A percentile compares a stretch with the other conserved stretches of the same genome.
phyloP scores from a whole-genome alignment of 2,113 vertebrate genomes.

The Nothoprocta pentlandii region DNA sequence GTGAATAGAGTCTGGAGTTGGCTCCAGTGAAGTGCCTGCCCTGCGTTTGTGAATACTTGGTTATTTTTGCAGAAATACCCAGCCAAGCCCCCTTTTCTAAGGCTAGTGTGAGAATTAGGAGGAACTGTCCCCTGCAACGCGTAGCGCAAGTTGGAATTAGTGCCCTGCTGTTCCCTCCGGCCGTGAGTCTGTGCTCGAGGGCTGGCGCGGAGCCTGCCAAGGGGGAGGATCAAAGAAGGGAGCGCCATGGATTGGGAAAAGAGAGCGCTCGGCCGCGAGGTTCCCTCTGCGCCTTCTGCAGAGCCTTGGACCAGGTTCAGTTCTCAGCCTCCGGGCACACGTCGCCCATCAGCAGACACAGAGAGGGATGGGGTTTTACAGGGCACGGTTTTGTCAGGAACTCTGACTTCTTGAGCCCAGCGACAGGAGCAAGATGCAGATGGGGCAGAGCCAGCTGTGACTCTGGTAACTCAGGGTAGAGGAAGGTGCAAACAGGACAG shows the following conservation, averaged over 20 bases:
- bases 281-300: slow-evolving; percentile 32
- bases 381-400: not conserved
- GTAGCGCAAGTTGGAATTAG: slow-evolving; percentile 9
- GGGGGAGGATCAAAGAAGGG: slow-evolving; percentile 27
- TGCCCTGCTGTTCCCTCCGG: slow-evolving; percentile 36
- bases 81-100: not conserved
- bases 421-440: not conserved
- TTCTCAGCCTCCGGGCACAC: not conserved
- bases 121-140: not conserved
- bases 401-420: not conserved
- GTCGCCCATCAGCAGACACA: not conserved
- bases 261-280: slow-evolving; percentile 17
- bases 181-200: not conserved
- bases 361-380: not conserved
- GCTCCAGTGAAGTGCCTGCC: not conserved
- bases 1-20: not conserved
- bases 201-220: slow-evolving; percentile 38
- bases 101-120: not conserved
- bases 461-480: not conserved
- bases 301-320: not conserved
- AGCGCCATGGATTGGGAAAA: slow-evolving; percentile 8
- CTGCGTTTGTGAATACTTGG: not conserved
- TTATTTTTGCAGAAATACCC: not conserved
- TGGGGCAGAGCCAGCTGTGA: not conserved
- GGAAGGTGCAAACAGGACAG: not conserved